These are phyloP conservation scores for Anolis apletophallus DNA, from an alignment of 2,797 vertebrate species.

Conservation along the genomic window DNA sequence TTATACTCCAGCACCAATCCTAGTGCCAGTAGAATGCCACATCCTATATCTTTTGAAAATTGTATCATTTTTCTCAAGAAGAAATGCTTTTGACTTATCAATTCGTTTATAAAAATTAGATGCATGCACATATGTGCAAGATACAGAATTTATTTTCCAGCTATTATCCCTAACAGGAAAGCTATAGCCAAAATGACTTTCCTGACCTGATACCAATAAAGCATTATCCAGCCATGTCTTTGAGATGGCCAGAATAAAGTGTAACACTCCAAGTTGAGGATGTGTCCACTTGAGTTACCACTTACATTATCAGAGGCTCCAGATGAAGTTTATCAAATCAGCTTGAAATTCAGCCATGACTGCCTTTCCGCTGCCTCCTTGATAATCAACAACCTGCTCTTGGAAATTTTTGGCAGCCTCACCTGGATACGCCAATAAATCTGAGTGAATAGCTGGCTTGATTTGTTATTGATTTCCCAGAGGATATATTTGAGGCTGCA, in stretches of 20 bases:
- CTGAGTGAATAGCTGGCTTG: slow-evolving; percentile 60
- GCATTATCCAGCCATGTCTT: background rate
- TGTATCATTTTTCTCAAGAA: too few species aligned
- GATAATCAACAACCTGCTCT: slow-evolving; percentile 50
- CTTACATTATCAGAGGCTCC: background rate
- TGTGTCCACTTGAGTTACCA: background rate
- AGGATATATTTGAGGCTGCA: slow-evolving; percentile 50
- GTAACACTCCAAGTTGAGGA: background rate
- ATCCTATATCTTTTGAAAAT: too few species aligned
- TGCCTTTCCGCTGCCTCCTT: slow-evolving; percentile 33
- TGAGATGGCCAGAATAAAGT: background rate
- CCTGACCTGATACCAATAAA: slow-evolving; percentile 3
- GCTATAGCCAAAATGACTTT: background rate
- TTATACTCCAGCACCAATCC: too few species aligned
- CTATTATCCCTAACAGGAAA: background rate
- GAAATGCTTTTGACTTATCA: too few species aligned
- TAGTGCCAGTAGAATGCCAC: too few species aligned
- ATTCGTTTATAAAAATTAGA: too few species aligned
- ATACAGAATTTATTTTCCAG: background rate
- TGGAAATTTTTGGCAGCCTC: slow-evolving; percentile 64
- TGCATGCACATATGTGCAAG: background rate
- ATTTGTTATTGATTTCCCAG: slow-evolving; percentile 74
- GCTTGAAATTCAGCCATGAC: slow-evolving; percentile 20
- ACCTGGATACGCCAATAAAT: slow-evolving; percentile 65
- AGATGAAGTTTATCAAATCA: slow-evolving; percentile 27